Percentiles rank a stretch among this genome's conserved stretches.
Conservation (phyloP, 1,140 invertebrate genomes). For the Elymnias hypermnestra region DNA sequence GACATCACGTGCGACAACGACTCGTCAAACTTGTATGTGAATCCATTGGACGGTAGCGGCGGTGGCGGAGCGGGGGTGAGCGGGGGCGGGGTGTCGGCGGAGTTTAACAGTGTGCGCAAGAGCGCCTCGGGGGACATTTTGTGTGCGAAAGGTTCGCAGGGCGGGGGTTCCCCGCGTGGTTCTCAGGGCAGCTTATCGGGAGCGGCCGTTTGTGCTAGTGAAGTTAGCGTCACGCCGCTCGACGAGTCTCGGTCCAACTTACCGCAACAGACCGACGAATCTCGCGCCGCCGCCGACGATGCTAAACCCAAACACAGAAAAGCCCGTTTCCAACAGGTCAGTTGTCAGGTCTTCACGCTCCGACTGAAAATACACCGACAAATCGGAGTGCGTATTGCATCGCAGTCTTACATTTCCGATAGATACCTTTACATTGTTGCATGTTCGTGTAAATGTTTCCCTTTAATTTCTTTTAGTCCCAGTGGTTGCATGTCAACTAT, state of each 20-base stretch:
- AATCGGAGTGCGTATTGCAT: slow-evolving; percentile 9
- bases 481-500: background rate
- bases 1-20: slow-evolving; percentile 85
- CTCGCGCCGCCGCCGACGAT: slow-evolving; percentile 41
- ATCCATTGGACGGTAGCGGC: slow-evolving; percentile 86
- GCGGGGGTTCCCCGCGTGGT: slow-evolving; percentile 53
- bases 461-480: no score
- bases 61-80: slow-evolving; percentile 74
- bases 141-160: slow-evolving; percentile 72
- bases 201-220: slow-evolving; percentile 20
- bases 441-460: no score
- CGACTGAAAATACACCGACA: background rate
- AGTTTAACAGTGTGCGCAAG: slow-evolving; percentile 80
- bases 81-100: slow-evolving; percentile 48
- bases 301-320: slow-evolving; percentile 86
- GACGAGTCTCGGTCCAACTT: slow-evolving; percentile 45
- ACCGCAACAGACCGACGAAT: slow-evolving; percentile 39
- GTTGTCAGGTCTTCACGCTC: slow-evolving; percentile 13
- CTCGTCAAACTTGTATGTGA: slow-evolving; percentile 92
- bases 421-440: no score
- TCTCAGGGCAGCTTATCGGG: slow-evolving; percentile 52
- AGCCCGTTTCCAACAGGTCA: slow-evolving; percentile 89
- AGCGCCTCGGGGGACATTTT: slow-evolving; percentile 85
- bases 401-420: no score
- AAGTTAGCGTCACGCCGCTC: slow-evolving; percentile 28